Conservation (phyloP, 1,140 invertebrate species). For the Papilio aristodemus region DNA sequence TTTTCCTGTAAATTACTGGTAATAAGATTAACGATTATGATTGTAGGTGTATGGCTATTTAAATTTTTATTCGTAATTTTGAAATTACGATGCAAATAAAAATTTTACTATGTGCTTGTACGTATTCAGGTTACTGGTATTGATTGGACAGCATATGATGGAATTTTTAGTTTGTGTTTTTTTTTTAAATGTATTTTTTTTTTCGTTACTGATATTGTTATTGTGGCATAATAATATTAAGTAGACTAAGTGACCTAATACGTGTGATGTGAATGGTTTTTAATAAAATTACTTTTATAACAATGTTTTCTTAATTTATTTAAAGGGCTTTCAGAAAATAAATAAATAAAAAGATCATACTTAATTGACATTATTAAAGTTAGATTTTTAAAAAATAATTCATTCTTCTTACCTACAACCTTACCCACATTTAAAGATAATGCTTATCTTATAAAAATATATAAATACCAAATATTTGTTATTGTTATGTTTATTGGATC, state of each 20-base stretch:
- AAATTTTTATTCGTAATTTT: slow-evolving; percentile 61
- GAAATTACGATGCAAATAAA: slow-evolving; percentile 48
- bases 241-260: slow-evolving; percentile 59
- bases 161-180: slow-evolving; percentile 25
- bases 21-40: not conserved
- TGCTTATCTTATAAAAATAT: too few relatives aligned
- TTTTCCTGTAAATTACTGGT: slow-evolving; percentile 21
- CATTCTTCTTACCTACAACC: too few relatives aligned
- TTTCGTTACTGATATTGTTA: slow-evolving; percentile 75
- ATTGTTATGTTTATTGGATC: too few relatives aligned
- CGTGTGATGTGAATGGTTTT: slow-evolving; percentile 50
- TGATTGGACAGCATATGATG: slow-evolving; percentile 24
- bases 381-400: too few relatives aligned
- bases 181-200: slow-evolving; percentile 15
- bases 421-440: too few relatives aligned
- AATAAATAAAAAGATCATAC: not conserved
- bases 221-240: slow-evolving; percentile 74
- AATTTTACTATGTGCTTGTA: slow-evolving; percentile 40
- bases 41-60: slow-evolving; percentile 11
- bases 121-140: slow-evolving; percentile 39
- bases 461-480: too few relatives aligned
- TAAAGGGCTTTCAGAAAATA: not conserved
- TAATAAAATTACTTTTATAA: slow-evolving; percentile 43
- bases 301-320: slow-evolving; percentile 18
- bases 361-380: too few relatives aligned